These are phyloP conservation scores for Phortica okadai DNA, from an alignment of 2,888 invertebrate species.

Conservation along the genomic window DNA sequence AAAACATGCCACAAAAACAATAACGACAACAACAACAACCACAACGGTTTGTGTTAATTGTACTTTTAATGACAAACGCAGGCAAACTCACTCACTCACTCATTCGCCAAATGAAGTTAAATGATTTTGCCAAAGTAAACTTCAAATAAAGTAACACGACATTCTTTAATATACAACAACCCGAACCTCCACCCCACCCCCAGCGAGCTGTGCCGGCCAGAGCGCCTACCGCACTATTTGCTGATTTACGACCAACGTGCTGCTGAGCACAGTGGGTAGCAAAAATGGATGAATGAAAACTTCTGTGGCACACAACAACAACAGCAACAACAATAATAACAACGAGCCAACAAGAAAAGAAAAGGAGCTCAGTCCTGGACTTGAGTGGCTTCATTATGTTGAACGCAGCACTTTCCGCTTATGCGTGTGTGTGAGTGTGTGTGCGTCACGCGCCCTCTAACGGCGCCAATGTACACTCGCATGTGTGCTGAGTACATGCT, in stretches of 20 bases:
- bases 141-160: conserved; percentile 1
- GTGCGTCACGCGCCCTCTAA: neutral
- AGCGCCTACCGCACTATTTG: conserved; percentile 61
- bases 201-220: neutral
- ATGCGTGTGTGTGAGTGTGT: neutral
- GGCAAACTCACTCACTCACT: neutral
- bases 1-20: conserved; percentile 44
- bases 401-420: conserved; percentile 9
- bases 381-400: conserved; percentile 20
- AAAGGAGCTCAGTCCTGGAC: neutral
- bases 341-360: neutral
- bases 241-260: conserved; percentile 55
- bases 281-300: neutral
- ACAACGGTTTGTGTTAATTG: conserved; percentile 23
- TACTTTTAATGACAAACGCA: neutral
- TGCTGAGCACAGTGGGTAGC: conserved; percentile 33
- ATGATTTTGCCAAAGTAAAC: conserved; percentile 1
- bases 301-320: neutral
- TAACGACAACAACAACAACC: conserved; percentile 47
- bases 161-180: neutral
- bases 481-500: conserved; percentile 16
- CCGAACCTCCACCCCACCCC: neutral
- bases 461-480: neutral
- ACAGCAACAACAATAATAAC: neutral
- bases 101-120: neutral